phyloP scores from a whole-genome alignment of 2,888 invertebrate genomes.

The Leptura quadrifasciata region DNA sequence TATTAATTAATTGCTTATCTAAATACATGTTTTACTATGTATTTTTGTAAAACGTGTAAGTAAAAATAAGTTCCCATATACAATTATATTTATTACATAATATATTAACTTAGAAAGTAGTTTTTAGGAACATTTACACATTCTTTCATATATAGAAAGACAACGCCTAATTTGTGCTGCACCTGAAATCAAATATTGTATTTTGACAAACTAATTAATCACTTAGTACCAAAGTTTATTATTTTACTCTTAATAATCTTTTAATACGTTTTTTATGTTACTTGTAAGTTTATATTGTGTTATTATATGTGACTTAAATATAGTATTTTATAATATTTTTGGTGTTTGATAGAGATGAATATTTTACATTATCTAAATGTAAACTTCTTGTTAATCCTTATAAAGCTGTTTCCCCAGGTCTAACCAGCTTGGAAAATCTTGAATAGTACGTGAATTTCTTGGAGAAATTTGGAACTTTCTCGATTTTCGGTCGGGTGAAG shows the following conservation, averaged over 20 bases:
- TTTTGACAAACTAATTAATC: conserved; percentile 3
- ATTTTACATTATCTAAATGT: neutral
- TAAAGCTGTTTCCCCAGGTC: conserved; percentile 68
- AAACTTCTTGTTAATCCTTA: conserved; percentile 51
- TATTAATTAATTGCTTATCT: neutral
- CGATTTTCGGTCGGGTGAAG: conserved; percentile 55
- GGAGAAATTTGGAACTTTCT: conserved; percentile 66
- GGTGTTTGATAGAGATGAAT: conserved; percentile 21
- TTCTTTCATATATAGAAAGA: neutral
- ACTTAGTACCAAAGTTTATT: conserved; percentile 35
- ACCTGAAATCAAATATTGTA: neutral
- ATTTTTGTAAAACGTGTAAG: neutral
- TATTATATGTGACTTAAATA: conserved; percentile 18
- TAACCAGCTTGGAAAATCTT: conserved; percentile 65
- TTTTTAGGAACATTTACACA: neutral
- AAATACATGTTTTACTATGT: neutral
- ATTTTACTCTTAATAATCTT: conserved; percentile 10
- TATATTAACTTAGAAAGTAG: neutral
- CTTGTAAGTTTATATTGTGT: conserved; percentile 15
- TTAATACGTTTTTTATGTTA: conserved; percentile 32
- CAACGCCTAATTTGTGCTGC: conserved; percentile 2
- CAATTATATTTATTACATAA: neutral
- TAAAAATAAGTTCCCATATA: neutral
- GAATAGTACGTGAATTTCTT: conserved; percentile 71
- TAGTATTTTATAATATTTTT: conserved; percentile 29